Conservation (phyloP, 1,140 invertebrate genomes). For the Nymphalis io region DNA sequence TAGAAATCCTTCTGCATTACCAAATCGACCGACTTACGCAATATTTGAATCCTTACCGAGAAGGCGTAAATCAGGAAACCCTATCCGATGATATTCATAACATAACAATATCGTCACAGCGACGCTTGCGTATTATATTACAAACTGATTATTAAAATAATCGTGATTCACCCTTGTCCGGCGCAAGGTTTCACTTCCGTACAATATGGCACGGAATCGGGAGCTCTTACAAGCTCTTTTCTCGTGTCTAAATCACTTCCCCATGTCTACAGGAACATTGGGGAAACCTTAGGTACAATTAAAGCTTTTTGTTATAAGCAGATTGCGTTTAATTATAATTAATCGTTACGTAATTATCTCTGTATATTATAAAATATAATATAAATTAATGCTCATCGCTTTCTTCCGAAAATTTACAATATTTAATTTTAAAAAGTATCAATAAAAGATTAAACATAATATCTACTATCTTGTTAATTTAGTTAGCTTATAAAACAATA, state of each 20-base stretch:
- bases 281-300: slow-evolving; percentile 61
- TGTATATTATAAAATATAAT: not conserved
- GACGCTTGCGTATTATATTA: slow-evolving; percentile 40
- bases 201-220: slow-evolving; percentile 66
- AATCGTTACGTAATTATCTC: not conserved
- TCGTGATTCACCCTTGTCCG: slow-evolving; percentile 57
- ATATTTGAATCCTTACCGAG: slow-evolving; percentile 12
- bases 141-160: slow-evolving; percentile 54
- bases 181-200: slow-evolving; percentile 65
- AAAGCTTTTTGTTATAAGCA: slow-evolving; percentile 10
- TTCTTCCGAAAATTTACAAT: too few relatives aligned
- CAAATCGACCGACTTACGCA: not conserved
- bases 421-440: too few relatives aligned
- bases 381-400: too few relatives aligned
- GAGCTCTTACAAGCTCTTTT: slow-evolving; percentile 69
- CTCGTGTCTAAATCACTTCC: slow-evolving; percentile 59
- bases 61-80: slow-evolving; percentile 24
- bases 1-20: not conserved
- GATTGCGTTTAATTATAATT: too few relatives aligned
- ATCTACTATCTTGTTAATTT: too few relatives aligned
- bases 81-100: slow-evolving; percentile 27
- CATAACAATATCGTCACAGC: slow-evolving; percentile 34
- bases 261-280: slow-evolving; percentile 52
- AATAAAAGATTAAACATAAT: too few relatives aligned
- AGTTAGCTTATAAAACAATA: too few relatives aligned